Conservation (phyloP, 30 jellyfish, hydroid and myxozoan genomes). For the Cassiopea xamachana region DNA sequence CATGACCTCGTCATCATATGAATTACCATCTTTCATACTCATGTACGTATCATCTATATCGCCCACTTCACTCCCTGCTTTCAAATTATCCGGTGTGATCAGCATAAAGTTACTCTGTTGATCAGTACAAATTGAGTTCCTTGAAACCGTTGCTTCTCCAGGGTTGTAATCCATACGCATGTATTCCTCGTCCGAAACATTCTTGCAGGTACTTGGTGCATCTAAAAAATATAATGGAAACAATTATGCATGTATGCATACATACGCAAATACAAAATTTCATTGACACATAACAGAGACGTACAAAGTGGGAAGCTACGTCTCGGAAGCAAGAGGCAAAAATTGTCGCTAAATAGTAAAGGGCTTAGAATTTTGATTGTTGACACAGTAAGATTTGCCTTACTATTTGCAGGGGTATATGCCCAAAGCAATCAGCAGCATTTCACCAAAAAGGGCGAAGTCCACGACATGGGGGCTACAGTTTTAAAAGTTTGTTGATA, state of each 20-base stretch:
- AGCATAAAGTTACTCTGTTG: constrained; percentile 20
- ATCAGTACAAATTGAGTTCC: neutral
- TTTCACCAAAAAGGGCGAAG: too few species aligned
- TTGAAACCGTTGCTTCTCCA: constrained; percentile 13
- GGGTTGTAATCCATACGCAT: constrained; percentile 43
- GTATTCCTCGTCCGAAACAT: constrained; percentile 50
- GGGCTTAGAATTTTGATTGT: too few species aligned
- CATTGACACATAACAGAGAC: too few species aligned
- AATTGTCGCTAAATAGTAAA: too few species aligned
- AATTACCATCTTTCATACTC: constrained; percentile 31
- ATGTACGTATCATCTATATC: constrained; percentile 30
- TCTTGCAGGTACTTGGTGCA: neutral
- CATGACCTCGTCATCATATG: neutral
- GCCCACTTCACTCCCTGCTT: constrained; percentile 4
- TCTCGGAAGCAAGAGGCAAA: too few species aligned
- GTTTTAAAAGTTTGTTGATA: too few species aligned
- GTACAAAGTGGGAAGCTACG: too few species aligned
- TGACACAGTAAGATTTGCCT: too few species aligned
- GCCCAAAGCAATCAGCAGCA: too few species aligned
- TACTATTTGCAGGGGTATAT: too few species aligned
- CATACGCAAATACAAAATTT: neutral
- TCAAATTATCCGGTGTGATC: constrained; percentile 33
- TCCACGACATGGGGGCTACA: too few species aligned
- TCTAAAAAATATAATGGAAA: neutral
- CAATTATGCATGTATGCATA: neutral